Conservation (phyloP, 1,140 invertebrate genomes). For the Drosophila persimilis region DNA sequence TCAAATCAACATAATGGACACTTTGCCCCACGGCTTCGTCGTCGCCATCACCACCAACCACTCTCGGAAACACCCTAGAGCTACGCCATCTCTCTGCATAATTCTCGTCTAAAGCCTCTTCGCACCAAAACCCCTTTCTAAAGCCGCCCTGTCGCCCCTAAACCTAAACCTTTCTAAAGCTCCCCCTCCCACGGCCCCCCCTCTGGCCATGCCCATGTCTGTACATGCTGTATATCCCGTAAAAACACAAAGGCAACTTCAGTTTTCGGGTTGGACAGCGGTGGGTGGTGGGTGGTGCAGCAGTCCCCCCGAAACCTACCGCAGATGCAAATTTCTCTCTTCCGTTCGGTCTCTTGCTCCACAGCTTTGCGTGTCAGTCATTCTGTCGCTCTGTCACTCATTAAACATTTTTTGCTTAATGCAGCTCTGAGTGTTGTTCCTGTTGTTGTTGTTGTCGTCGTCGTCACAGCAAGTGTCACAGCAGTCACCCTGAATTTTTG, state of each 20-base stretch:
- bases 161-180: neutral
- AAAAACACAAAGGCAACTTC: slow-evolving; percentile 75
- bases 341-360: too few relatives aligned
- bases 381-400: slow-evolving; percentile 58
- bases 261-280: slow-evolving; percentile 75
- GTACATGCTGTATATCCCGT: slow-evolving; percentile 39
- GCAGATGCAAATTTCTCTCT: slow-evolving; percentile 53
- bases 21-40: slow-evolving; percentile 65
- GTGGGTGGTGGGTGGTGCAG: slow-evolving; percentile 66
- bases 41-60: slow-evolving; percentile 9
- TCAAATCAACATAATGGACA: slow-evolving; percentile 81
- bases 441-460: slow-evolving; percentile 50
- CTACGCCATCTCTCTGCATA: slow-evolving; percentile 1
- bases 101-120: too few relatives aligned
- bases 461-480: slow-evolving; percentile 76
- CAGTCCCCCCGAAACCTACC: slow-evolving; percentile 55
- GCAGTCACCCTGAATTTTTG: slow-evolving; percentile 65
- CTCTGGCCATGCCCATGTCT: slow-evolving; percentile 33
- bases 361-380: neutral
- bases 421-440: slow-evolving; percentile 59
- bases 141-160: neutral
- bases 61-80: neutral
- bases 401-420: slow-evolving; percentile 77
- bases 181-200: neutral
- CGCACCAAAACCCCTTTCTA: too few relatives aligned